A percentile compares a stretch with the other conserved stretches of the same genome.
Conservation (phyloP, 2,888 invertebrate genomes). For the Sminthurinus aureus region DNA sequence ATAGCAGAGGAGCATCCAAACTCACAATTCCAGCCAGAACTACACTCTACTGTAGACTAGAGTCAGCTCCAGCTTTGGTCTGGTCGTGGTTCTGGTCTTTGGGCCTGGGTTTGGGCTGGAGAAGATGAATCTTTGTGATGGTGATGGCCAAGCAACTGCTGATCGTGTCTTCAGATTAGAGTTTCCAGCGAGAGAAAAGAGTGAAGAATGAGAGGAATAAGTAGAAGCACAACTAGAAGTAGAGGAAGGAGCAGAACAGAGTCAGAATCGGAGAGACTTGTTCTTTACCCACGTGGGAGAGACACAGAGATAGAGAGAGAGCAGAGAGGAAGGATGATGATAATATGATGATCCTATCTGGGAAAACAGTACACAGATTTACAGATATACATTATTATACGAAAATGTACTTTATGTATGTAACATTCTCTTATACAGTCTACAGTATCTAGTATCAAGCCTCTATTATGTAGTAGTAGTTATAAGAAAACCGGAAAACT, state of each 20-base stretch:
- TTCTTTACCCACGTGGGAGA: constrained; percentile 17
- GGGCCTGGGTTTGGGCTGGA: background rate
- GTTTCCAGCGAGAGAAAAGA: constrained; percentile 28
- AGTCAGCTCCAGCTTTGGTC: too few relatives aligned
- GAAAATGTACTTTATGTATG: background rate
- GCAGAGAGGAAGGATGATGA: constrained; percentile 1
- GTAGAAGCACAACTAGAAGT: background rate
- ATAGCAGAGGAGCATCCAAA: too few relatives aligned
- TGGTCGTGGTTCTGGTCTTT: too few relatives aligned
- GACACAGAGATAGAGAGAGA: background rate
- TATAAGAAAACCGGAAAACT: background rate
- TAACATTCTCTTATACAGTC: background rate
- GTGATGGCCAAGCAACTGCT: constrained; percentile 22
- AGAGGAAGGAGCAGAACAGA: background rate
- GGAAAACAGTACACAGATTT: constrained; percentile 19
- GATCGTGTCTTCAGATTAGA: constrained; percentile 24
- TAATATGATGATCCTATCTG: constrained; percentile 26
- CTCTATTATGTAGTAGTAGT: too few relatives aligned
- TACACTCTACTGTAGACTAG: too few relatives aligned
- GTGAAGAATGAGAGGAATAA: constrained; percentile 8
- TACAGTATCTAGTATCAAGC: too few relatives aligned
- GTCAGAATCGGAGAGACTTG: background rate
- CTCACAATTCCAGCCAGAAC: too few relatives aligned
- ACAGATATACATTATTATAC: background rate
- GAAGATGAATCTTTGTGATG: constrained; percentile 27